phyloP scores from a whole-genome alignment of 2,888 invertebrate species.

The Alloplasta piceator region DNA sequence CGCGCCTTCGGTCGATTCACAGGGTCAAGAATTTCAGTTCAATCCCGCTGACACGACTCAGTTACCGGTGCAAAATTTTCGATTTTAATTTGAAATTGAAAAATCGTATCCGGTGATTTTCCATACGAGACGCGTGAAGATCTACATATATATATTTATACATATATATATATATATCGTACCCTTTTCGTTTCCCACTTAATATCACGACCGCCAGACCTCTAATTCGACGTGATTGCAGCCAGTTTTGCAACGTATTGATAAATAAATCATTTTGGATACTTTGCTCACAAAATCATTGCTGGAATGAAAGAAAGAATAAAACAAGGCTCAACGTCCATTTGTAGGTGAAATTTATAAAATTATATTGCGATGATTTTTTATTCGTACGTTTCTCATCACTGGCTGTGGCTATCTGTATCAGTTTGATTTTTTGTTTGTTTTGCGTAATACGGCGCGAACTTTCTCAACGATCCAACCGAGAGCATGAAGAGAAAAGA shows the following conservation, averaged over 20 bases:
- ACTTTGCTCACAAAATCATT: too few species aligned
- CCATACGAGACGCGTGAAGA: slow-evolving; percentile 38
- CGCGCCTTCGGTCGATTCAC: slow-evolving; percentile 91
- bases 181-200: slow-evolving; percentile 23
- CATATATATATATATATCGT: slow-evolving; percentile 29
- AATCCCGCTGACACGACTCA: slow-evolving; percentile 79
- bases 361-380: too few species aligned
- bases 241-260: background rate
- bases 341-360: too few species aligned
- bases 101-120: slow-evolving; percentile 12
- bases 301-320: too few species aligned
- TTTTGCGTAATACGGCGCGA: too few species aligned
- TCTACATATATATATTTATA: slow-evolving; percentile 25
- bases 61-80: slow-evolving; percentile 91
- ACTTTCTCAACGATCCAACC: too few species aligned
- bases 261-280: too few species aligned
- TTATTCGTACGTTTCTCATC: too few species aligned
- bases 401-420: too few species aligned
- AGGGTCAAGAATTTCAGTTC: slow-evolving; percentile 88
- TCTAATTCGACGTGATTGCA: slow-evolving; percentile 41
- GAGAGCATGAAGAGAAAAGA: too few species aligned
- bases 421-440: too few species aligned
- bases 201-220: slow-evolving; percentile 21
- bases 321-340: too few species aligned
- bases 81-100: slow-evolving; percentile 86